Percentiles rank a stretch among this genome's conserved stretches.
Conservation (phyloP, 2,797 vertebrate species). For the Novumbra hubbsi region DNA sequence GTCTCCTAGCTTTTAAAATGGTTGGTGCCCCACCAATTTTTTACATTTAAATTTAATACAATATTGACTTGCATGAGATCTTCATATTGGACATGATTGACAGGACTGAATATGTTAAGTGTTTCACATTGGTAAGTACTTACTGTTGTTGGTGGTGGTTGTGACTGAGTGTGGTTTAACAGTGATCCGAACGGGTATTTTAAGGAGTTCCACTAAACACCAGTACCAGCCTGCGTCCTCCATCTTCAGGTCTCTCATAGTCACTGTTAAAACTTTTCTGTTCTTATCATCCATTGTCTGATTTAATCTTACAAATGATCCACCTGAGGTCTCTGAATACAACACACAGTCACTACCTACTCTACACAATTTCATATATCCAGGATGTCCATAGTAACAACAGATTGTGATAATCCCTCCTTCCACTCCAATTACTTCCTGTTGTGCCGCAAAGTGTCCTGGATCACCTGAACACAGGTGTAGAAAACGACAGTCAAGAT, state of each 20-base stretch:
- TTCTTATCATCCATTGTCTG: neutral
- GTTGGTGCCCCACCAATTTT: too few relatives aligned
- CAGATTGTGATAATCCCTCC: neutral
- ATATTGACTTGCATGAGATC: neutral
- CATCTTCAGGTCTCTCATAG: conserved; percentile 21
- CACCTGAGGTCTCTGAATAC: neutral
- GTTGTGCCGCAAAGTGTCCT: conserved; percentile 19
- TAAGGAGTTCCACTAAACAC: conserved; percentile 12
- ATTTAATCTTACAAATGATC: conserved; percentile 1
- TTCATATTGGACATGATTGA: too few relatives aligned
- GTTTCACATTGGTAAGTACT: neutral
- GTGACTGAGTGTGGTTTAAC: neutral
- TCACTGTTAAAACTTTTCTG: neutral
- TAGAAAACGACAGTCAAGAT: neutral
- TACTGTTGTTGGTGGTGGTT: neutral
- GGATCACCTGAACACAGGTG: conserved; percentile 12
- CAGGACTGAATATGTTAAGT: neutral
- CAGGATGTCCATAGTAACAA: neutral
- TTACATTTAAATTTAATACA: too few relatives aligned
- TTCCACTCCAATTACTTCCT: conserved; percentile 9
- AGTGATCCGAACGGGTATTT: conserved; percentile 39
- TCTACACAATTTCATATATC: conserved; percentile 26
- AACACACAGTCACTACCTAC: conserved; percentile 9
- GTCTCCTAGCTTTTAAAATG: too few relatives aligned
- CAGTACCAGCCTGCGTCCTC: conserved; percentile 38